Base-by-base conservation (phyloP, 2,888 invertebrate species). In the Flexamia atlantica region DNA sequence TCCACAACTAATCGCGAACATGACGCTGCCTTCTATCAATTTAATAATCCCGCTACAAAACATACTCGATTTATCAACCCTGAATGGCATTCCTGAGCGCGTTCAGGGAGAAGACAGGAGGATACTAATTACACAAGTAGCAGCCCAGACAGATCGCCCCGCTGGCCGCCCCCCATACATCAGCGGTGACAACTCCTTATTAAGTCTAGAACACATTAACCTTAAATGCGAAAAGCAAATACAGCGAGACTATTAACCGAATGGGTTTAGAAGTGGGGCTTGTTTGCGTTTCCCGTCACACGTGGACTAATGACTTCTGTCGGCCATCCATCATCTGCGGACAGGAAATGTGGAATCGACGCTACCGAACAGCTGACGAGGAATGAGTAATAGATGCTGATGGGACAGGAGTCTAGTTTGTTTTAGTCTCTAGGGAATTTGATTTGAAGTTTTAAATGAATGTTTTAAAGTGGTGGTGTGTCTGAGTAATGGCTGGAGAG, bases 161-260 rank as follows among this genome's bases (percentile, higher is more conserved):
- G 2, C 28, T 10, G 14, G 50, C 76, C 50, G 36, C 40, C 50
- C 76, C 32, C 72, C 50, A 76, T 76, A 76, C 50, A 76, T 76
- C 76, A 76, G 10, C 50, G 0, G 5, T 28, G 76, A 76, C 76
- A 76, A 50, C 76, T 76, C 76, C 76, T 76, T 76, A 76, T 76
- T 76, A 76, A 76, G 76, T 76, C 46, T 50, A 28, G 76, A 76
- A 50, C 25, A 76, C 76, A 76, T 76, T 76, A 76, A 76, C 76
- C 76, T 76, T 50, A 76, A 76, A 76, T 76, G 76, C 76, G 76
- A 76, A 76, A 76, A 76, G 76, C 76, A 76, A 76, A 76, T 76
- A 76, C 25, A 76, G 50, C 46, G 28, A 42, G 53, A 72, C 50
- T 50, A 46, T 46, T 50, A 50, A 50, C 50, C 17, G 76, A 76